These are phyloP conservation scores for Paramormyrops kingsleyae DNA, from an alignment of 2,113 vertebrate species.

Conservation along the genomic window DNA sequence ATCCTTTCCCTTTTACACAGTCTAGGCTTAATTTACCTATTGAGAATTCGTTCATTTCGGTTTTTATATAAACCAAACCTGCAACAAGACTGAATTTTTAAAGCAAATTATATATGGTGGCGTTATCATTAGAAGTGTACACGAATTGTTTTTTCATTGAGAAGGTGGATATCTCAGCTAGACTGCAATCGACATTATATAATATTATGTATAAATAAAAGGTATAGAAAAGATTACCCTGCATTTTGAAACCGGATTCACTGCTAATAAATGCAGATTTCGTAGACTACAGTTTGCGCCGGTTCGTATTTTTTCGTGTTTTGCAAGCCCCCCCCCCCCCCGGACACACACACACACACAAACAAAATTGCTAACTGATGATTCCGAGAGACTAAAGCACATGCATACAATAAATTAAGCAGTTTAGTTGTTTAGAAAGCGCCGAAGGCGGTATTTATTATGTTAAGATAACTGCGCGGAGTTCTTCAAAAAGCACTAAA, in stretches of 20 bases:
- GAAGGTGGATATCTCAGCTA: neutral
- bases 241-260: neutral
- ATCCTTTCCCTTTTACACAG: neutral
- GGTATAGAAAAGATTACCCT: neutral
- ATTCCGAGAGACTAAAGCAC: neutral
- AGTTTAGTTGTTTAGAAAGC: neutral
- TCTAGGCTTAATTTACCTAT: neutral
- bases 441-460: neutral
- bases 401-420: neutral
- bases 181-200: neutral
- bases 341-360: neutral
- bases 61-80: neutral
- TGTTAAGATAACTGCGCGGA: neutral
- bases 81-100: neutral
- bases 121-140: neutral
- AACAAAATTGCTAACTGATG: neutral
- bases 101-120: neutral
- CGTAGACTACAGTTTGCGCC: neutral
- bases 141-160: neutral
- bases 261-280: neutral
- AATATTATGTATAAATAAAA: neutral
- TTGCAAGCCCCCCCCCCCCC: neutral
- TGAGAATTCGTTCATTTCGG: neutral
- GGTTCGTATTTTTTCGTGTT: neutral
- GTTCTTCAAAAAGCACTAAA: neutral